Conservation (phyloP, 1,140 invertebrate genomes). For the Rhyacophila brunnea region DNA sequence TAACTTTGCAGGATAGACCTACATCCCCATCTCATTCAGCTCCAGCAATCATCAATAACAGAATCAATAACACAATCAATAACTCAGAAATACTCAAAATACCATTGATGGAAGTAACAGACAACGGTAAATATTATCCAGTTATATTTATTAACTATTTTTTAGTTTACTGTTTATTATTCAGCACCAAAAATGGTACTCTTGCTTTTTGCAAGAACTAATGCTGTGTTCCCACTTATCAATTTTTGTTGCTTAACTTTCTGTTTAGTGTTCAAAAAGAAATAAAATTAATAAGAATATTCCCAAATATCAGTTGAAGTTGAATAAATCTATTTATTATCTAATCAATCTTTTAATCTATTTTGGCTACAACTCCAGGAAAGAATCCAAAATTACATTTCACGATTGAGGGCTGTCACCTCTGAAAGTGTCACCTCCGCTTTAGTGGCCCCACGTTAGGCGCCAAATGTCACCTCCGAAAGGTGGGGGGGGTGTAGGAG, state of each 20-base stretch:
- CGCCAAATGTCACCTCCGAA: too few relatives aligned
- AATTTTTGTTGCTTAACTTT: not conserved
- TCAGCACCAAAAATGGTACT: not conserved
- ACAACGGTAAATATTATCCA: slow-evolving; percentile 14
- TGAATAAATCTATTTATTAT: too few relatives aligned
- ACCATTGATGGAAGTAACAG: slow-evolving; percentile 17
- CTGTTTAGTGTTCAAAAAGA: too few relatives aligned
- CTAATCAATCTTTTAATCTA: too few relatives aligned
- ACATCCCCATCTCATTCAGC: slow-evolving; percentile 33
- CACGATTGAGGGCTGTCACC: too few relatives aligned
- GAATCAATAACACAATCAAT: slow-evolving; percentile 5
- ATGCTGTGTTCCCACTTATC: not conserved
- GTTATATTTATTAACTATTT: slow-evolving; percentile 1
- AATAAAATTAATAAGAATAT: too few relatives aligned
- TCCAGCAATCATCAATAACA: slow-evolving; percentile 26
- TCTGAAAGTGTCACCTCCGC: too few relatives aligned
- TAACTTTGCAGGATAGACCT: slow-evolving; percentile 10
- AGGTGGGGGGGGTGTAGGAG: too few relatives aligned
- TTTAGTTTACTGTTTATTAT: not conserved
- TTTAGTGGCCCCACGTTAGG: too few relatives aligned
- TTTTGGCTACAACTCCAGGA: too few relatives aligned
- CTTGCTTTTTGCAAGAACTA: not conserved
- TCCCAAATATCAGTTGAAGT: too few relatives aligned
- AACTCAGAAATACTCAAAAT: slow-evolving; percentile 17
- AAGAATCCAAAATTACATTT: too few relatives aligned